Evolutionary conservation across 1,140 invertebrate genomes (phyloP).

Genomic region (Bombus waltoni): DNA sequence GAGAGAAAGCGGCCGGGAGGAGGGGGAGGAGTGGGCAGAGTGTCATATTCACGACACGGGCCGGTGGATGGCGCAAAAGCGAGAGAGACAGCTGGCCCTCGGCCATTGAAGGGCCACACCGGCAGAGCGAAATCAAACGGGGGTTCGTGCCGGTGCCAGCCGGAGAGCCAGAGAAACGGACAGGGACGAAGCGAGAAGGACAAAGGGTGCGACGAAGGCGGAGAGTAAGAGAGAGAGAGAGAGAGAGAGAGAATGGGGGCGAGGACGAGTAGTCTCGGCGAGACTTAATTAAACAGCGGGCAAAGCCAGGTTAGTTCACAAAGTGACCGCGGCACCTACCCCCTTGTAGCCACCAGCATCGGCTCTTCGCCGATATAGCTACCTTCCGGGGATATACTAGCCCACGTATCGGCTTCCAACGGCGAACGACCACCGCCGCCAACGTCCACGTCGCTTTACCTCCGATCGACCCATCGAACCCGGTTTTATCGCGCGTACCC

Average conservation of each 20-base stretch:
- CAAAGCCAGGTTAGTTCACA: constrained; percentile 82
- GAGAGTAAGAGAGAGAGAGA: constrained; percentile 47
- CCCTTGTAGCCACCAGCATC: constrained; percentile 62
- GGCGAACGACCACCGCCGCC: constrained; percentile 11
- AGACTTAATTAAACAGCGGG: constrained; percentile 83
- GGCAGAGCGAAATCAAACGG: constrained; percentile 55
- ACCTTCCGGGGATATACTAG: constrained; percentile 55
- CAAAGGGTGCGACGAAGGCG: constrained; percentile 19
- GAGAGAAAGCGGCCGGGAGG: constrained; percentile 31
- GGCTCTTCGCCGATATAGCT: constrained; percentile 60
- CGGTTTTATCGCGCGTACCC: background rate
- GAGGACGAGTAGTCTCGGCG: constrained; percentile 78
- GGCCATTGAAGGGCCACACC: constrained; percentile 21
- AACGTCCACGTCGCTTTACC: constrained; percentile 6
- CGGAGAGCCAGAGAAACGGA: constrained; percentile 37
- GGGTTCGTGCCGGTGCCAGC: constrained; percentile 47
- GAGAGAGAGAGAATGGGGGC: constrained; percentile 17
- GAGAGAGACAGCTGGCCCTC: constrained; percentile 37
- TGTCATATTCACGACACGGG: constrained; percentile 62
- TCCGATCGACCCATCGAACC: constrained; percentile 22
- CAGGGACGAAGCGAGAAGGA: constrained; percentile 23
- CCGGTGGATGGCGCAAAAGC: constrained; percentile 41
- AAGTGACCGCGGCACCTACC: constrained; percentile 80
- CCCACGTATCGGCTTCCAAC: constrained; percentile 51
- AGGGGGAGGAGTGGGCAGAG: constrained; percentile 38